phyloP scores from a whole-genome alignment of 1,140 invertebrate genomes.

The Spodoptera frugiperda region DNA sequence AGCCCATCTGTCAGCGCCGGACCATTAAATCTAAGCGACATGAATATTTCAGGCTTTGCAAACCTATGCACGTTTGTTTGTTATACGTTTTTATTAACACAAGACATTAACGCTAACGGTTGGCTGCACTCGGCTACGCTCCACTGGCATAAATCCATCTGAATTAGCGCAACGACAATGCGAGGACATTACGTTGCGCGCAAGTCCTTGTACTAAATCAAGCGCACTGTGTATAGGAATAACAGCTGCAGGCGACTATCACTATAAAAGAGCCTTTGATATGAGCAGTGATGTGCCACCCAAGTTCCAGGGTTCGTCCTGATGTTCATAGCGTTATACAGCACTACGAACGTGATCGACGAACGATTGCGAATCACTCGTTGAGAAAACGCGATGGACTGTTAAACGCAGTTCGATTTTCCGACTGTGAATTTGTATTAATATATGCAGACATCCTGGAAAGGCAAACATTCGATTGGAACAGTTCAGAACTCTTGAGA shows the following conservation, averaged over 20 bases:
- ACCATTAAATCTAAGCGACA: conserved; percentile 73
- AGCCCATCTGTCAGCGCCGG: conserved; percentile 68
- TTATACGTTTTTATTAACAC: conserved; percentile 52
- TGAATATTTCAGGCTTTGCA: conserved; percentile 64
- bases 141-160: conserved; percentile 62
- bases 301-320: conserved; percentile 4
- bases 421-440: conserved; percentile 22
- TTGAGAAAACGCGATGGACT: conserved; percentile 23
- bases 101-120: conserved; percentile 57
- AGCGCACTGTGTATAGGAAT: conserved; percentile 52
- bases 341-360: conserved; percentile 25
- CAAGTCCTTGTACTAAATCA: conserved; percentile 64
- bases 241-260: conserved; percentile 38
- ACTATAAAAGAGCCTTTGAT: conserved; percentile 41
- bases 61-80: conserved; percentile 35
- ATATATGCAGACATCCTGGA: conserved; percentile 1
- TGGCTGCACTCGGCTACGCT: conserved; percentile 53
- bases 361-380: conserved; percentile 16
- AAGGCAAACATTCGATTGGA: conserved; percentile 10
- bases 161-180: conserved; percentile 61
- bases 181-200: conserved; percentile 54
- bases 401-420: conserved; percentile 22
- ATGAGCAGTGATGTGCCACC: conserved; percentile 9
- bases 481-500: neutral
- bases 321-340: conserved; percentile 14